Base-by-base conservation (phyloP, 2,888 invertebrate species). In the Zootermopsis nevadensis region DNA sequence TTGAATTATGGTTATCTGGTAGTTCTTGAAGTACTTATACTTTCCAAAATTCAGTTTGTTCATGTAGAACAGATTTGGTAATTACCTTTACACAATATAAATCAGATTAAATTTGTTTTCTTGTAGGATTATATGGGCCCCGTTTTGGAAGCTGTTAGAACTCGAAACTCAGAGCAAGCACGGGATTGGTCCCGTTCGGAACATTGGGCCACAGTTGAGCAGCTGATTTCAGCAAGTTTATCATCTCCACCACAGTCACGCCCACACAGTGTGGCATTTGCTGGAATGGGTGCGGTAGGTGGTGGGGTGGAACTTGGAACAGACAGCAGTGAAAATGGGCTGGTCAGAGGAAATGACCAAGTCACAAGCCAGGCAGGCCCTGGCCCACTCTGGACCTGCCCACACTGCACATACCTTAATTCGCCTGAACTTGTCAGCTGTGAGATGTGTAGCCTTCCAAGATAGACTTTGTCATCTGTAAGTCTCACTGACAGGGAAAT, bases 371-470 rank as follows among this genome's bases (percentile, higher is more conserved):
- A 74, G 15, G 38, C 74, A 42, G 74, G 19, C n/a, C 74, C 35
- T 74, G 74, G 74, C 22, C 55, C 91, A 8, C 91, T 93, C 87
- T 99, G 99, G 98, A 97, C 97, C 48, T 99, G 99, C 89, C 93
- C 93, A 86, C 95, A 97, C 88, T 99, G 99, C 93, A 99, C 99
- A 85, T 99, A 94, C 91, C 93, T 97, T 89, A 99, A 99, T 92
- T 93, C 93, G 85, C 91, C 94, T 85, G 93, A 94, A 85, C 92
- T 93, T 86, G 92, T 91, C 87, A 92, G 93, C 86, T 98, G 98
- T 91, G 98, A 98, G 90, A 98, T 98, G 93, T 98, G 98, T 92
- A 95, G 94, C 89, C 92, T 98, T 89, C 98, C 98, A 86, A 93
- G 94, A 92, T 93, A 89, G 60, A 60, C 60, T 48, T 0, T 19